Evolutionary conservation across 2,888 invertebrate species (phyloP), one percentile per base, ranked within the genome.

Genomic region (Anthrax anthrax): DNA sequence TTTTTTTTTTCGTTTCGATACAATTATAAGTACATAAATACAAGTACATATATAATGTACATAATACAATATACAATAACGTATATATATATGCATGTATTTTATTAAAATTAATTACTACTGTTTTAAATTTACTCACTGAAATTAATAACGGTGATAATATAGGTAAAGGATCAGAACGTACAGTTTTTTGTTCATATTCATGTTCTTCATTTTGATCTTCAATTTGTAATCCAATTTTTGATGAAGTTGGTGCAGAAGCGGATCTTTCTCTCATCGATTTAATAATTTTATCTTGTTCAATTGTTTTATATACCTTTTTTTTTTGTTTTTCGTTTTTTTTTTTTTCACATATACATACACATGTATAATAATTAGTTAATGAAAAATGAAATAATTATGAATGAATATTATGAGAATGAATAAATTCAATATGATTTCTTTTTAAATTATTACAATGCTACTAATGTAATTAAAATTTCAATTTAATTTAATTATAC

Each of bases 241-340:
- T n/a, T n/a, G n/a, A n/a, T n/a, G 65, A 65, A 34, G 62, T 64
- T 19, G 66, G 66, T 53, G 63, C 64, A 37, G 66, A 64, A 47
- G 62, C 64, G 55, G 36, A 37, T 29, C 16, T 29, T 36, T 16
- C n/a, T n/a, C n/a, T n/a, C n/a, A n/a, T n/a, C n/a, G n/a, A n/a
- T 23, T 34, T 14, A 34, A 18, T 12, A 32, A 27, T 36, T 45
- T 40, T 34, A 12, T 32, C 9, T n/a, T n/a, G n/a, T n/a, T n/a
- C n/a, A n/a, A n/a, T n/a, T n/a, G n/a, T 23, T 40, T 37, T 32
- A 12, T 12, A 32, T 46, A 37, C 46, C 41, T 29, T 42, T 41
- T 41, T 39, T 8, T 16, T 32, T 29, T 17, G 27, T 23, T 23
- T 23, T 23, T 23, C 8, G 23, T 23, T 23, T 23, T 23, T 23